A percentile compares a stretch with the other conserved stretches of the same genome.
Evolutionary conservation across 2,113 vertebrate species (phyloP).

Genomic region (Antigone vipio): DNA sequence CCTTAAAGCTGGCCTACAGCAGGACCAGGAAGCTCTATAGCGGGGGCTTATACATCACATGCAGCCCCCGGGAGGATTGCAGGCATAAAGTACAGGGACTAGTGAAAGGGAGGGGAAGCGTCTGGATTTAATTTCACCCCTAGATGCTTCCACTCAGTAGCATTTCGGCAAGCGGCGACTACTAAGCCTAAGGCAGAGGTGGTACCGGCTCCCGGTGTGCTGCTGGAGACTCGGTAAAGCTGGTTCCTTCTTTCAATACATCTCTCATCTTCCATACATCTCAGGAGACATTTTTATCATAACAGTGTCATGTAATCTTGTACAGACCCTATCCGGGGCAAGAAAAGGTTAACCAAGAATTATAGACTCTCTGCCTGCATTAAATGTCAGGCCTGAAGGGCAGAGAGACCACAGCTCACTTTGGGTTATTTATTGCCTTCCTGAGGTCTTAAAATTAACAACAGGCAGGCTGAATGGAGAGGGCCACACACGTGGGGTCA

Average conservation of each 20-base stretch:
- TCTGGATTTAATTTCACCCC: not conserved
- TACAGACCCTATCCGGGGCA: not conserved
- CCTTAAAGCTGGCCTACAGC: not conserved
- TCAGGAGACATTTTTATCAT: not conserved
- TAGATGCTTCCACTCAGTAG: not conserved
- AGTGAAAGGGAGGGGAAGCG: not conserved
- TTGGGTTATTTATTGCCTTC: not conserved
- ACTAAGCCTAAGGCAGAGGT: not conserved
- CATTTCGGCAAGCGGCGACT: not conserved
- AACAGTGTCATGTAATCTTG: not conserved
- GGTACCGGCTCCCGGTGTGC: fast-evolving
- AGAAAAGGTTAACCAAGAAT: not conserved
- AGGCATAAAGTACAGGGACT: not conserved
- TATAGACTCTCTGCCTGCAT: not conserved
- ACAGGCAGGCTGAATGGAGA: not conserved
- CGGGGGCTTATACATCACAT: not conserved
- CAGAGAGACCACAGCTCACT: not conserved
- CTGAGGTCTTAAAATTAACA: not conserved
- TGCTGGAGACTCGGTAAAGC: not conserved
- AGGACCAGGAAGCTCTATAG: not conserved
- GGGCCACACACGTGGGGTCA: not conserved
- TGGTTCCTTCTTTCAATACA: not conserved
- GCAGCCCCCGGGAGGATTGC: not conserved
- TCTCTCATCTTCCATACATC: not conserved
- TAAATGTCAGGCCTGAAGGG: not conserved